Evolutionary conservation across 2,888 invertebrate genomes (phyloP).

Genomic region (Geophilus truncorum): DNA sequence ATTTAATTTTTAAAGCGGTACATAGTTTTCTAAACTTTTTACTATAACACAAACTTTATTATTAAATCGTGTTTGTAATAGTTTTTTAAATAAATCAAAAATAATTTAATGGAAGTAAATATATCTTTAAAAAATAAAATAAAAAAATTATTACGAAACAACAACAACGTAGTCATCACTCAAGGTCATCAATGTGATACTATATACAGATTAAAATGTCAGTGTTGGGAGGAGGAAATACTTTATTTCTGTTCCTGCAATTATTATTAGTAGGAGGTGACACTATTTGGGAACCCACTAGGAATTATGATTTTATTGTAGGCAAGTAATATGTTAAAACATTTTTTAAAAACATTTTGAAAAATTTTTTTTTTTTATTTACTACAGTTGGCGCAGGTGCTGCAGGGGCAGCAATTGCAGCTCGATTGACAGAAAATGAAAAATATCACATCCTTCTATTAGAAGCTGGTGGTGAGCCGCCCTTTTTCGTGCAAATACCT

Average conservation of each 20-base stretch:
- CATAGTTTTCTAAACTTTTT: neutral
- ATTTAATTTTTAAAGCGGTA: neutral
- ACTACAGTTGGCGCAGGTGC: slow-evolving; percentile 46
- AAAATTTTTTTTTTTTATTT: neutral
- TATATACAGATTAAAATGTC: too few relatives aligned
- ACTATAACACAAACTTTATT: too few relatives aligned
- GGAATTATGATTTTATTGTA: neutral
- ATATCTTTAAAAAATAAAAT: too few relatives aligned
- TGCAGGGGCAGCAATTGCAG: slow-evolving; percentile 43
- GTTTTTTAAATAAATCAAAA: too few relatives aligned
- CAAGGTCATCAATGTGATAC: too few relatives aligned
- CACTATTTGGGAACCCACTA: neutral
- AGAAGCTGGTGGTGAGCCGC: neutral
- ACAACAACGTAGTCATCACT: too few relatives aligned
- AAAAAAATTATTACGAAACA: too few relatives aligned
- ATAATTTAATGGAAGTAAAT: too few relatives aligned
- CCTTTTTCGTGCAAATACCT: slow-evolving; percentile 40
- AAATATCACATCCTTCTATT: too few relatives aligned
- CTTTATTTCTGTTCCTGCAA: neutral
- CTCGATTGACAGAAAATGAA: slow-evolving; percentile 29
- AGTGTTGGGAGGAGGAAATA: neutral
- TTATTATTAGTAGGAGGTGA: neutral
- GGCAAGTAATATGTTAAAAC: neutral
- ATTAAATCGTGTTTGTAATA: too few relatives aligned
- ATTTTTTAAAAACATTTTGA: neutral